Evolutionary conservation across 2,888 invertebrate species (phyloP).

Genomic region (Saturnia japonica): DNA sequence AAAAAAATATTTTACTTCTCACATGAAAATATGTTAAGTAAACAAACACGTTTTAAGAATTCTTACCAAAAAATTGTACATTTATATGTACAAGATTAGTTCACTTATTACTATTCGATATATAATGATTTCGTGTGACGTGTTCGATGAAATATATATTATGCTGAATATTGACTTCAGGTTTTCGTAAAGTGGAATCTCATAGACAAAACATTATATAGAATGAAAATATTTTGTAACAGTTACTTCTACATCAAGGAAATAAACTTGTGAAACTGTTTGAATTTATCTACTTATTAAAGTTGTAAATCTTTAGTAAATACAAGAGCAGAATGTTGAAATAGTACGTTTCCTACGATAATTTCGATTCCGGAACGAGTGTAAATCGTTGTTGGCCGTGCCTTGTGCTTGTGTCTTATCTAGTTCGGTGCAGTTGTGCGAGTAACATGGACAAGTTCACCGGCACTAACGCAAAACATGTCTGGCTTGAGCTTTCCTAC

Average conservation of each 20-base stretch:
- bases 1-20: too few relatives aligned
- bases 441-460: constrained; percentile 66
- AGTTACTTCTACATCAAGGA: constrained; percentile 2
- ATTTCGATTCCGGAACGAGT: constrained; percentile 26
- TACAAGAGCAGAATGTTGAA: constrained; percentile 21
- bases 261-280: constrained; percentile 3
- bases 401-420: constrained; percentile 54
- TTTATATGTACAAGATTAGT: too few relatives aligned
- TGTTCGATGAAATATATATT: too few relatives aligned
- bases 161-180: too few relatives aligned
- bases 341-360: constrained; percentile 20
- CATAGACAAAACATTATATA: not conserved
- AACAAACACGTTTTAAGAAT: too few relatives aligned
- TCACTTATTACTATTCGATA: too few relatives aligned
- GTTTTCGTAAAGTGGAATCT: not conserved
- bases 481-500: constrained; percentile 43
- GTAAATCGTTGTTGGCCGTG: constrained; percentile 32
- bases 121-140: too few relatives aligned
- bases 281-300: constrained; percentile 1
- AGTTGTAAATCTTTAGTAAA: constrained; percentile 16
- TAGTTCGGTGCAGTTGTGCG: constrained; percentile 52
- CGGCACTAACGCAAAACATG: constrained; percentile 54
- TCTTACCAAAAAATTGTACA: too few relatives aligned
- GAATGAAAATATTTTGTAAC: not conserved
- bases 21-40: too few relatives aligned